phyloP scores from a whole-genome alignment of 2,113 vertebrate genomes.

The Nestor notabilis region DNA sequence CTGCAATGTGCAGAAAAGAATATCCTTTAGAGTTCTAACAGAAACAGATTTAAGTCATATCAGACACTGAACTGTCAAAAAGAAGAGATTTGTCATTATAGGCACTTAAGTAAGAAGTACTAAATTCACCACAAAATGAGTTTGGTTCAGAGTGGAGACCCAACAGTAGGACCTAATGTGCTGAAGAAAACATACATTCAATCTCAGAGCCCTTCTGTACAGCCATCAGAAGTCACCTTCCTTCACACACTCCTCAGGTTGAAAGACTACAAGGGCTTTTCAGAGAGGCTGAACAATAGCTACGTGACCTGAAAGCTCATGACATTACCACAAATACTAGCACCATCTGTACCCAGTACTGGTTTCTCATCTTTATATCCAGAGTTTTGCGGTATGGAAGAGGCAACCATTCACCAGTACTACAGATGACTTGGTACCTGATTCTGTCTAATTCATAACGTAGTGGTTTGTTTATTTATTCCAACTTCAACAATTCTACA shows the following conservation, averaged over 20 bases:
- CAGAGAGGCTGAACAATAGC: neutral
- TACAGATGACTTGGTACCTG: too few relatives aligned
- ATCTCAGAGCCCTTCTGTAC: neutral
- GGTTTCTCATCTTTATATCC: neutral
- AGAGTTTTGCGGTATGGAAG: neutral
- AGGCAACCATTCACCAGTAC: neutral
- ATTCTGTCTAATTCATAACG: neutral
- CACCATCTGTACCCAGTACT: neutral
- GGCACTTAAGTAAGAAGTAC: neutral
- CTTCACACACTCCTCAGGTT: neutral
- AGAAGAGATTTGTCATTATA: neutral
- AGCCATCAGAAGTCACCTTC: neutral
- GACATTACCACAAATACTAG: neutral
- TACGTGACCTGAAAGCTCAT: neutral
- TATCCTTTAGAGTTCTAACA: neutral
- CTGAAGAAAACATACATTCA: neutral
- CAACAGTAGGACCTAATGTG: accelerated
- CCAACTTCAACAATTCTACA: neutral
- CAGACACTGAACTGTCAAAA: neutral
- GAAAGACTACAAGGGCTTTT: neutral
- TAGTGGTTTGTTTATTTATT: neutral
- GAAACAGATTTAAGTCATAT: neutral
- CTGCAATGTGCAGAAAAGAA: neutral
- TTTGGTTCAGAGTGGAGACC: neutral
- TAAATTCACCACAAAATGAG: neutral